Conservation (phyloP, 1,140 invertebrate species). For the Aphelenchoides besseyi region DNA sequence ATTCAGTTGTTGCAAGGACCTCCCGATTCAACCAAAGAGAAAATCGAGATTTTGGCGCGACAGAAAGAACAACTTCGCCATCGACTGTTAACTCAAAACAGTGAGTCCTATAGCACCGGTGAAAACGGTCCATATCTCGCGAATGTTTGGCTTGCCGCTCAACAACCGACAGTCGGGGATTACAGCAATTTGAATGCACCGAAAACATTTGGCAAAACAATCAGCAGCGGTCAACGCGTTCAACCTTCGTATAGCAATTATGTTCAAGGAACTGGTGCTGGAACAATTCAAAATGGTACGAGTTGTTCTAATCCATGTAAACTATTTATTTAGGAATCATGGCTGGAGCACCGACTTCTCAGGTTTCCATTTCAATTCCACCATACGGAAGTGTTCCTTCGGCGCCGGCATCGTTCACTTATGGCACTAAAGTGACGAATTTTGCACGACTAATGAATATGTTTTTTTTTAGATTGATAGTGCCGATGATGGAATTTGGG, state of each 20-base stretch:
- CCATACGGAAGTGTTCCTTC: constrained; percentile 7
- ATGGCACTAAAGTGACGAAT: constrained; percentile 11
- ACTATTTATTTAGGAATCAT: constrained; percentile 6
- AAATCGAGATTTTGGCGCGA: constrained; percentile 40
- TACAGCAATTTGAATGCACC: constrained; percentile 7
- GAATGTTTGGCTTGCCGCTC: constrained; percentile 15
- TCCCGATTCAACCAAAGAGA: constrained; percentile 40
- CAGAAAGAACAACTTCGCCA: constrained; percentile 49
- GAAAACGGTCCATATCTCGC: constrained; percentile 29
- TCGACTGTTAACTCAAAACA: constrained; percentile 36
- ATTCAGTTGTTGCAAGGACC: constrained; percentile 29
- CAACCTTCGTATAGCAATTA: constrained; percentile 22
- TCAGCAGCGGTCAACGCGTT: not conserved
- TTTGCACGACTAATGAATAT: not conserved
- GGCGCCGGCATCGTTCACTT: constrained; percentile 23
- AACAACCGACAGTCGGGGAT: constrained; percentile 19
- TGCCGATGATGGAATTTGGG: constrained; percentile 51
- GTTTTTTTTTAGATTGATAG: constrained; percentile 4
- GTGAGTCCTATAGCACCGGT: constrained; percentile 27
- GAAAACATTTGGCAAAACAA: constrained; percentile 24
- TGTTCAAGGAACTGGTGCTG: not conserved
- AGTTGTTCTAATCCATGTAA: not conserved
- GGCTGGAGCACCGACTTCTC: constrained; percentile 9
- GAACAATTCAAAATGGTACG: constrained; percentile 9
- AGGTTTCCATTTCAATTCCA: constrained; percentile 11